Conservation (phyloP, 1,140 invertebrate species). For the Battus philenor region DNA sequence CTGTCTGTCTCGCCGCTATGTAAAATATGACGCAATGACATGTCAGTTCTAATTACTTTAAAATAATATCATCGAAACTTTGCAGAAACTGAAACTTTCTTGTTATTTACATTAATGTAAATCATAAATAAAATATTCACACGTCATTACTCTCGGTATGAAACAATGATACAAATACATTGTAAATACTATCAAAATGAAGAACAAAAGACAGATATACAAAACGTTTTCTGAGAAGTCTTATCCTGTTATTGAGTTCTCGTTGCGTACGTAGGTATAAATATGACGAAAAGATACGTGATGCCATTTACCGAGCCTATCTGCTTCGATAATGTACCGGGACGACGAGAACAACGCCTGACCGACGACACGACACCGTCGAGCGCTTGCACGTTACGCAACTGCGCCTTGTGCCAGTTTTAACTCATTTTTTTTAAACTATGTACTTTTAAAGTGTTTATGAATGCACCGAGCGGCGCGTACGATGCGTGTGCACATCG, state of each 20-base stretch:
- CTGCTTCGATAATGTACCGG: constrained; percentile 27
- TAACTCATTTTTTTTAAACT: constrained; percentile 32
- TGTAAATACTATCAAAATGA: too few relatives aligned
- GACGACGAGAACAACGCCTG: constrained; percentile 34
- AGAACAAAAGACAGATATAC: neutral
- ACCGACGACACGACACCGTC: constrained; percentile 18
- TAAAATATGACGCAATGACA: neutral
- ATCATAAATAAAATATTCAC: too few relatives aligned
- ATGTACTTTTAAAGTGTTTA: constrained; percentile 24
- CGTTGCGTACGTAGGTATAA: constrained; percentile 12
- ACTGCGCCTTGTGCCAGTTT: constrained; percentile 41
- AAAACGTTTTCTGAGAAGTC: constrained; percentile 1
- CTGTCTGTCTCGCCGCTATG: neutral
- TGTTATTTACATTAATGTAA: too few relatives aligned
- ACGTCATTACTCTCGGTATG: too few relatives aligned
- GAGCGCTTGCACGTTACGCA: constrained; percentile 43
- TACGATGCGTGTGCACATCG: constrained; percentile 56
- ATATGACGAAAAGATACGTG: constrained; percentile 6
- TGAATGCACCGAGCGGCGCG: constrained; percentile 39
- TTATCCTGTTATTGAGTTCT: constrained; percentile 16
- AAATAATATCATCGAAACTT: neutral
- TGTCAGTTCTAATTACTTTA: neutral
- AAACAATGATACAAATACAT: too few relatives aligned
- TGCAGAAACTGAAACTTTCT: neutral
- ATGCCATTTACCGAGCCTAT: constrained; percentile 21